These are phyloP conservation scores for Choristoneura rosaceana DNA, from an alignment of 2,888 invertebrate genomes.

Conservation along the genomic window DNA sequence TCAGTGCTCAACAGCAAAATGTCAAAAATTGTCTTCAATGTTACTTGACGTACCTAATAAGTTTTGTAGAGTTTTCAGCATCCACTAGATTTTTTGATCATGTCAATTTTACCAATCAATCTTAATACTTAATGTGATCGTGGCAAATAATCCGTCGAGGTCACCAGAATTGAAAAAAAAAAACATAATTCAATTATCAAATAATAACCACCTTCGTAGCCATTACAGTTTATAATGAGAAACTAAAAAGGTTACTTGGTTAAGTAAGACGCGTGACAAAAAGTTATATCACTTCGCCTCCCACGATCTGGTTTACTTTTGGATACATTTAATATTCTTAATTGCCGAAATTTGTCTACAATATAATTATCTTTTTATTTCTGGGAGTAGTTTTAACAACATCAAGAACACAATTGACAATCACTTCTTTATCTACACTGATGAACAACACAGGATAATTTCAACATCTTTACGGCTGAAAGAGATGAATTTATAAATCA, in stretches of 20 bases:
- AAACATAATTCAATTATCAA: slow-evolving; percentile 21
- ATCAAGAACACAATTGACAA: neutral
- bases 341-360: slow-evolving; percentile 23
- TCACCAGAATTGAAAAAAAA: slow-evolving; percentile 4
- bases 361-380: slow-evolving; percentile 15
- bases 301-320: slow-evolving; percentile 38
- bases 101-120: neutral
- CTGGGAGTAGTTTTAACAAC: neutral
- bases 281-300: slow-evolving; percentile 32
- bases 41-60: too few relatives aligned
- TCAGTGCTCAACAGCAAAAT: too few relatives aligned
- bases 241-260: slow-evolving; percentile 13
- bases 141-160: slow-evolving; percentile 24
- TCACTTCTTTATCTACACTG: neutral
- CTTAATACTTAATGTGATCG: neutral
- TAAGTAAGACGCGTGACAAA: slow-evolving; percentile 19
- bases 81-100: too few relatives aligned
- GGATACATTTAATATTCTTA: slow-evolving; percentile 8
- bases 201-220: slow-evolving; percentile 16
- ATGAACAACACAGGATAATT: neutral
- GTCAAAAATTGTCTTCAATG: too few relatives aligned
- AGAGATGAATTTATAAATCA: too few relatives aligned
- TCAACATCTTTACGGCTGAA: neutral
- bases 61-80: too few relatives aligned
- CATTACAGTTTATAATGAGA: slow-evolving; percentile 31